Evolutionary conservation across 2,113 vertebrate species (phyloP).

Genomic region (Siniperca knerii): DNA sequence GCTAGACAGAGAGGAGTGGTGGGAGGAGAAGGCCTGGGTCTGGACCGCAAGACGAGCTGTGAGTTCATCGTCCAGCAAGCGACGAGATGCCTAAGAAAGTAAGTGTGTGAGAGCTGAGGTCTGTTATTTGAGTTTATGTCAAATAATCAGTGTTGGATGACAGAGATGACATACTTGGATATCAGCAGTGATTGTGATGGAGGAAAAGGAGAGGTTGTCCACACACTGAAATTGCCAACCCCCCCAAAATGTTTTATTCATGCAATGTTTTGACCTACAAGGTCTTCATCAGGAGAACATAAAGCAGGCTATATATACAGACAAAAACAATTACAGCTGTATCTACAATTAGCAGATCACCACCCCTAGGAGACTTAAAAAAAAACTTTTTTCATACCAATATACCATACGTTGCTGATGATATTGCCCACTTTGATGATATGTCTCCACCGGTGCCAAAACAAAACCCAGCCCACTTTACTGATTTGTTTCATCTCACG

Average conservation of each 20-base stretch:
- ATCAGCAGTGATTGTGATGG: background rate
- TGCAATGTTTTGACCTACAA: too few species aligned
- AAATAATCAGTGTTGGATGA: background rate
- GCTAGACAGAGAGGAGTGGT: constrained; percentile 89
- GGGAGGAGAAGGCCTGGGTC: constrained; percentile 92
- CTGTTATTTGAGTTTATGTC: background rate
- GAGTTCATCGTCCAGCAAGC: constrained; percentile 95
- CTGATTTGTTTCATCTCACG: too few species aligned
- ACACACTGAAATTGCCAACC: background rate
- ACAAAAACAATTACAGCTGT: background rate
- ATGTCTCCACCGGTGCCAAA: background rate
- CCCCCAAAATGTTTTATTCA: background rate
- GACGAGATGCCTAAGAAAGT: constrained; percentile 88
- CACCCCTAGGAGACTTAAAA: background rate
- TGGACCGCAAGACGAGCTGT: constrained; percentile 93
- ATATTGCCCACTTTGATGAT: background rate
- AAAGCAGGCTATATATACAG: background rate
- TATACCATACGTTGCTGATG: background rate
- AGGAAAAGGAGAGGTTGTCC: background rate
- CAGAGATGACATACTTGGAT: background rate
- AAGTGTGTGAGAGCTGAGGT: background rate
- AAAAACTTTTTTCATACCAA: background rate
- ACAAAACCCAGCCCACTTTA: too few species aligned
- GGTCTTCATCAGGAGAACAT: background rate
- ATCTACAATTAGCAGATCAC: background rate